These are phyloP conservation scores for Grallaria varia DNA, from an alignment of 2,113 vertebrate genomes.

Conservation along the genomic window DNA sequence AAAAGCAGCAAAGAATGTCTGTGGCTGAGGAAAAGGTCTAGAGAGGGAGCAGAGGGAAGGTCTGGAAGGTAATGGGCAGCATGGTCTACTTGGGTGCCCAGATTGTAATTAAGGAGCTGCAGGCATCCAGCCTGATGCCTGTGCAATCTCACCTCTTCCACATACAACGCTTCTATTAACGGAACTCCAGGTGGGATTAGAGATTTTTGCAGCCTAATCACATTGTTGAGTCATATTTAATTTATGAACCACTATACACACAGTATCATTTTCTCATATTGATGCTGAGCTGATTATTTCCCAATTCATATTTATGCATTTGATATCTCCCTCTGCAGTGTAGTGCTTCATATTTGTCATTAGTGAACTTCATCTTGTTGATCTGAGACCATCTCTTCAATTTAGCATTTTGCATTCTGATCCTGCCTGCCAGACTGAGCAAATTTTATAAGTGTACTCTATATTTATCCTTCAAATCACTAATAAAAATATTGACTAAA, in stretches of 20 bases:
- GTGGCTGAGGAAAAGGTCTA: background rate
- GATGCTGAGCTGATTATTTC: constrained; percentile 22
- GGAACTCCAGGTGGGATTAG: constrained; percentile 26
- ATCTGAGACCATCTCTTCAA: constrained; percentile 31
- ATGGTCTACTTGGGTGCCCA: background rate
- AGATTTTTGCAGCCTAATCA: constrained; percentile 30
- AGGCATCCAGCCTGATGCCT: background rate
- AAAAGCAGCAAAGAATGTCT: background rate
- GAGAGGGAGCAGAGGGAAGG: background rate
- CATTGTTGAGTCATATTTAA: constrained; percentile 51
- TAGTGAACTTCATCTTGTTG: constrained; percentile 36
- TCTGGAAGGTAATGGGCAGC: background rate
- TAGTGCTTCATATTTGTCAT: constrained; percentile 3
- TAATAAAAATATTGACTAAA: constrained; percentile 67
- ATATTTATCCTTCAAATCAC: constrained; percentile 52
- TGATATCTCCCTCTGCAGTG: constrained; percentile 14
- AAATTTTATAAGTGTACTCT: constrained; percentile 35
- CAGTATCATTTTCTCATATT: constrained; percentile 34
- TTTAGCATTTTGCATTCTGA: constrained; percentile 26
- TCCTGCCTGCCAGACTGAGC: constrained; percentile 14
- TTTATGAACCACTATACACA: constrained; percentile 30
- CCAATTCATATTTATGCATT: constrained; percentile 31
- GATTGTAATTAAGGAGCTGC: background rate
- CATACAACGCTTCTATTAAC: background rate
- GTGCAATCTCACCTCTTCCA: background rate